Evolutionary conservation across 2,888 invertebrate genomes (phyloP), one percentile per base, ranked within the genome.

Genomic region (Dinocampus coccinellae): DNA sequence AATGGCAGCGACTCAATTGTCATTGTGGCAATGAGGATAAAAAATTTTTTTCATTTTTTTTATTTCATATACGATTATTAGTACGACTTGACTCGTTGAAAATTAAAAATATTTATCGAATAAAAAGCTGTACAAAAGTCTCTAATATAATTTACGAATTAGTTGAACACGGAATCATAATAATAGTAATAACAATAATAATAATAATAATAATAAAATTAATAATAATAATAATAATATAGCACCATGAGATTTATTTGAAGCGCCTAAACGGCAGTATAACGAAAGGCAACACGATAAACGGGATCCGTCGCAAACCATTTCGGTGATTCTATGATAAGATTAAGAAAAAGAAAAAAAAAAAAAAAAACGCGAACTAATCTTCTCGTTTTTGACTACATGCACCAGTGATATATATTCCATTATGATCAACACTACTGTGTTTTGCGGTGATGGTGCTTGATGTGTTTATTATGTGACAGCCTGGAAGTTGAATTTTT

Each of bases 51-150:
- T 78, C 73, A 72, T 70, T 76, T 73, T 78, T 22, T 36, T 60
- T 29, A 57, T 61, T 66, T 60, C 22, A 57, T 62, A 26, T 63
- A 76, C 67, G 53, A 62, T 75, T 80, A 80, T 81, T 78, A 78
- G 71, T 74, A 79, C 82, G 79, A 81, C 80, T 81, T 83, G 79
- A 67, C 58, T 75, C 74, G 77, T 76, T 69, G 82, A 79, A 82
- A 81, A 78, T 81, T 83, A 83, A 76, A 68, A 76, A 72, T 73
- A 74, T 78, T 77, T 80, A 82, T 81, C 80, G 80, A 82, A 84
- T 80, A 82, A 83, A 76, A 86, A 85, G 85, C 85, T 86, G 85
- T 86, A 86, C 85, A 85, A 82, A 81, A 79, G 72, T 76, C 76
- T 79, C 73, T 78, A 80, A 81, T 64, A 70, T 77, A 80, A 83